Percentiles rank a stretch among this genome's conserved stretches.
phyloP scores from a whole-genome alignment of 2,797 vertebrate species.

The Enteromius thamalakanensis region DNA sequence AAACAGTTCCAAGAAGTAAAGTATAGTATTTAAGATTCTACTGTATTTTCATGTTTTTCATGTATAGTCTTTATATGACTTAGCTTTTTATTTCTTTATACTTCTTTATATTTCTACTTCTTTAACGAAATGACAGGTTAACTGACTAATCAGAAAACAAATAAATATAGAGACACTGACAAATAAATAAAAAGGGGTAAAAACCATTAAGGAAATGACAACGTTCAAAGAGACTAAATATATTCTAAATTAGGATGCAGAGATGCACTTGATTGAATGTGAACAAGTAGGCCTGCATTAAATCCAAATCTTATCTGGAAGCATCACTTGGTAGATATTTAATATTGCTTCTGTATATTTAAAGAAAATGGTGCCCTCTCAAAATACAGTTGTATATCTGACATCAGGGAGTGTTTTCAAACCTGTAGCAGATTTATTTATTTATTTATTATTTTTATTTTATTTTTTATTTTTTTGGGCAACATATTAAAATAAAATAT shows the following conservation, averaged over 20 bases:
- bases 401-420: neutral
- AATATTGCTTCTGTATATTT: neutral
- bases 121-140: neutral
- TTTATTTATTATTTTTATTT: neutral
- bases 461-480: too few species aligned
- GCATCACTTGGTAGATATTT: neutral
- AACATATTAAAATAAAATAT: neutral
- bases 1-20: slow-evolving; percentile 24
- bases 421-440: neutral
- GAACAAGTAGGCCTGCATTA: neutral
- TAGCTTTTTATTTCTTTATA: neutral
- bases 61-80: neutral
- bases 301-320: neutral
- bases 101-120: neutral
- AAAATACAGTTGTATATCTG: neutral
- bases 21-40: neutral
- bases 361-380: neutral
- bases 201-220: neutral
- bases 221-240: neutral
- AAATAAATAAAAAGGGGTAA: neutral
- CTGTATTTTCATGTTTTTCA: neutral
- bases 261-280: neutral
- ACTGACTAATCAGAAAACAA: neutral
- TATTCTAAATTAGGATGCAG: neutral
- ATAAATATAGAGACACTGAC: neutral